These are phyloP conservation scores for Rhinella marina DNA, from an alignment of 2,797 vertebrate species.

Conservation along the genomic window DNA sequence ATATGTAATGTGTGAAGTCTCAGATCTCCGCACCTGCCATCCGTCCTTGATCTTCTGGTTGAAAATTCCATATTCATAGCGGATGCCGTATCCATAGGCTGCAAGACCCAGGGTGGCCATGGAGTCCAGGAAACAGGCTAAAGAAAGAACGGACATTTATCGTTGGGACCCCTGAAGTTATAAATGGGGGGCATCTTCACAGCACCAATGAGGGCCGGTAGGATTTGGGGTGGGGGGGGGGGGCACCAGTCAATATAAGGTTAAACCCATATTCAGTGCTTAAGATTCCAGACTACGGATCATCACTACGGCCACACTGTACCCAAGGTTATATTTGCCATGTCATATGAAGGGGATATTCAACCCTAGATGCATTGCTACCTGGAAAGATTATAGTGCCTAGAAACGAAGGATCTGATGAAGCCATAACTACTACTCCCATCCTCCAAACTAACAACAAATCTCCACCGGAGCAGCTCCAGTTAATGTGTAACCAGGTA, in stretches of 20 bases:
- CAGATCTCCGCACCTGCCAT: slow-evolving; percentile 85
- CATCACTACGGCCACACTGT: too few species aligned
- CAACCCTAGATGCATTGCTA: too few species aligned
- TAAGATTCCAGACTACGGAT: too few species aligned
- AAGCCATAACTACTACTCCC: not conserved
- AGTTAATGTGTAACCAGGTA: not conserved
- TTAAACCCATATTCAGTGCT: too few species aligned
- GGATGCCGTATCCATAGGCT: slow-evolving; percentile 95
- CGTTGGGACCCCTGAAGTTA: too few species aligned
- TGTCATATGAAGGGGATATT: too few species aligned
- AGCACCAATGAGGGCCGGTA: not conserved
- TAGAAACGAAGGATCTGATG: too few species aligned
- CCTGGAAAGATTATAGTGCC: too few species aligned
- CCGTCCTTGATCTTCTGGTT: slow-evolving; percentile 95
- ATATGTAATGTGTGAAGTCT: not conserved
- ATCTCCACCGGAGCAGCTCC: not conserved
- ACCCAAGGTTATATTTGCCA: too few species aligned
- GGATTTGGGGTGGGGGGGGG: too few species aligned
- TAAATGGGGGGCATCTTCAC: too few species aligned
- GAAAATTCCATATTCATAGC: slow-evolving; percentile 97
- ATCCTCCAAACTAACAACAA: not conserved
- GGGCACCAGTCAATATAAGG: too few species aligned
- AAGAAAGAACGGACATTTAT: not conserved
- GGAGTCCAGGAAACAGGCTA: slow-evolving; percentile 82
- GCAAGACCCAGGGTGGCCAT: slow-evolving; percentile 96